These are phyloP conservation scores for Aradus depressus DNA, from an alignment of 2,888 invertebrate species.

Conservation along the genomic window DNA sequence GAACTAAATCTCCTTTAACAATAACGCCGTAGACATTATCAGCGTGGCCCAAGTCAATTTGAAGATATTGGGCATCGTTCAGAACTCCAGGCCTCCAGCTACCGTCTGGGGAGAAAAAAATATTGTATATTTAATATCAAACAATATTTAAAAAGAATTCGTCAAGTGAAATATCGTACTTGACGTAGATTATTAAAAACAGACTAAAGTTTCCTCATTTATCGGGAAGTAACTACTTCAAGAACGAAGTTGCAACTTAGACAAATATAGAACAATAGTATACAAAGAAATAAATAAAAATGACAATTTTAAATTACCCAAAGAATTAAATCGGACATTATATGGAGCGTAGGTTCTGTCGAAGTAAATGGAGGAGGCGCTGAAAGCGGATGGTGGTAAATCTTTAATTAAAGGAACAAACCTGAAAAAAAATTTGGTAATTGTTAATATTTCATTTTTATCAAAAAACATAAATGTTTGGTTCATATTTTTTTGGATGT, in stretches of 20 bases:
- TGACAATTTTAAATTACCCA: too few species aligned
- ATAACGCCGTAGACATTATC: constrained; percentile 63
- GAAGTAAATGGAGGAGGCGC: constrained; percentile 16
- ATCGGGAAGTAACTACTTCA: not conserved
- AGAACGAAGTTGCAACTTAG: not conserved
- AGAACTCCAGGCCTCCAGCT: constrained; percentile 57
- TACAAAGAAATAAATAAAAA: constrained; percentile 10
- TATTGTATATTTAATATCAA: too few species aligned
- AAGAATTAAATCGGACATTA: constrained; percentile 9
- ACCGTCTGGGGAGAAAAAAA: constrained; percentile 32
- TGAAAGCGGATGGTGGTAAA: constrained; percentile 40
- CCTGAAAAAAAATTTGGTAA: constrained; percentile 9
- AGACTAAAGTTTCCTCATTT: not conserved
- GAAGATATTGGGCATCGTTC: constrained; percentile 55
- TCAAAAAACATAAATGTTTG: not conserved
- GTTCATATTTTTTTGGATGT: not conserved
- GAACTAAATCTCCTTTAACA: constrained; percentile 49
- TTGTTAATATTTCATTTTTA: not conserved
- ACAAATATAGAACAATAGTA: not conserved
- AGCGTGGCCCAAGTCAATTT: constrained; percentile 51
- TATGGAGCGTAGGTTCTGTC: constrained; percentile 15
- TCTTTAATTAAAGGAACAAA: constrained; percentile 23
- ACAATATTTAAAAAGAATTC: too few species aligned
- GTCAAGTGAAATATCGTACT: too few species aligned
- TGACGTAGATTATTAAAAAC: too few species aligned